A percentile compares a stretch with the other conserved stretches of the same genome.
Conservation (phyloP, 2,888 invertebrate species). For the Flabesymbios commensalis region DNA sequence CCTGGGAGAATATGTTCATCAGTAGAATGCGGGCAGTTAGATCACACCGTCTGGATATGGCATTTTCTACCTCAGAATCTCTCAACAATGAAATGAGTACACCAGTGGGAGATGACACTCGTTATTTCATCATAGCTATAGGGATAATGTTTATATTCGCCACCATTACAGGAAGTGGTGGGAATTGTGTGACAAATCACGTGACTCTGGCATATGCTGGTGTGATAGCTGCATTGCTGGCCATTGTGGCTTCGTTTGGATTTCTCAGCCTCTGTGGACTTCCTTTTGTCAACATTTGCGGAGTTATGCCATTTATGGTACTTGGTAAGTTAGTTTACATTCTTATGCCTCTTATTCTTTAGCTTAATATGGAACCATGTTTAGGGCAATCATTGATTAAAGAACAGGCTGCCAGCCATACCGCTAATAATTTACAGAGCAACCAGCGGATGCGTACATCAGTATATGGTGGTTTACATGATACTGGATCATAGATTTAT, state of each 20-base stretch:
- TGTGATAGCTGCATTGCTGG: conserved; percentile 24
- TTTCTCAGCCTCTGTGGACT: conserved; percentile 26
- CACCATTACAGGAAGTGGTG: conserved; percentile 26
- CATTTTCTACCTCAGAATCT: conserved; percentile 38
- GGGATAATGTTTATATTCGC: conserved; percentile 34
- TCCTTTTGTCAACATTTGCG: conserved; percentile 41
- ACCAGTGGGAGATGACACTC: conserved; percentile 29
- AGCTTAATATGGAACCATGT: no score
- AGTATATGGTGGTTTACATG: no score
- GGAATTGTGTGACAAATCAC: conserved; percentile 20
- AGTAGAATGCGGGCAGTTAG: conserved; percentile 12
- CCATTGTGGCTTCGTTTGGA: conserved; percentile 26
- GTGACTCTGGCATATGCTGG: conserved; percentile 25
- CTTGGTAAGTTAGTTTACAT: conserved; percentile 33
- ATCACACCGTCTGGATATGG: conserved; percentile 9
- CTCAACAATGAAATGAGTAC: conserved; percentile 37
- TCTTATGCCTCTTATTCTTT: no score
- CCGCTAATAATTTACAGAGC: no score
- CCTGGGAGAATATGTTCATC: conserved; percentile 28
- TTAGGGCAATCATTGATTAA: no score
- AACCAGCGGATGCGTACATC: no score
- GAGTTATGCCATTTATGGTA: conserved; percentile 42
- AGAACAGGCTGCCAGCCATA: no score
- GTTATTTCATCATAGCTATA: conserved; percentile 26
- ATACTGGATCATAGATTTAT: no score